Evolutionary conservation across 2,888 invertebrate genomes (phyloP), one percentile per base, ranked within the genome.

Genomic region (Oxyteleia sp.): DNA sequence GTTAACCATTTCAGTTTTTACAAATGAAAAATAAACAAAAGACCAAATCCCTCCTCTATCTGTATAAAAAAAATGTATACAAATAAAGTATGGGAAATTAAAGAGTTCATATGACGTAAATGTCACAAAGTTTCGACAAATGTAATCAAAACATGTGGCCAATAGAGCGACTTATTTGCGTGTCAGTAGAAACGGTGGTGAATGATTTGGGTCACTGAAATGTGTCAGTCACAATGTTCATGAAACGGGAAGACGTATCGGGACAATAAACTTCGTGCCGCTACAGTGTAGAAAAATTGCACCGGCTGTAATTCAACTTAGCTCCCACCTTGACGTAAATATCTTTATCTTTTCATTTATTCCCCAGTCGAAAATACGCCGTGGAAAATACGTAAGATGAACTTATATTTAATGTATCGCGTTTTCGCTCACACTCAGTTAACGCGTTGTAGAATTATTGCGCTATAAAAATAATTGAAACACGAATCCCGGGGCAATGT

Each of bases 341-440:
- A 45, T 29, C 26, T 53, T 26, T 35, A 64, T 35, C 64, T 53
- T 35, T 20, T 57, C 43, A 57, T 69, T 69, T 57, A 69, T 69
- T 57, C 32, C 45, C n/a, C 11, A 15, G 29, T 13, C 10, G 20
- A 55, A 69, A 16, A 38, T 18, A 26, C 38, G 18, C 13, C 55
- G 26, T 13, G n/a, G 13, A 13, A 55, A 43, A 20, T 1, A 26
- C 41, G 41, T 53, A 41, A 66, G 51, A 49, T 51, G 26, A 32
- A 20, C 32, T 57, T 26, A 47, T 55, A 35, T 71, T 57, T 57
- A 55, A 69, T 69, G 45, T 45, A 57, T 49, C 35, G 47, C 16
- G 10, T 32, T 59, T 49, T 47, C 29, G 41, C 47, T 57, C 47
- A 38, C 2, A 16, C 57, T 18, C 35, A 20, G 29, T 45, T 45